Percentiles rank a stretch among this genome's conserved stretches.
Evolutionary conservation across 1,140 invertebrate genomes (phyloP).

Genomic region (Drosophila watanabei): DNA sequence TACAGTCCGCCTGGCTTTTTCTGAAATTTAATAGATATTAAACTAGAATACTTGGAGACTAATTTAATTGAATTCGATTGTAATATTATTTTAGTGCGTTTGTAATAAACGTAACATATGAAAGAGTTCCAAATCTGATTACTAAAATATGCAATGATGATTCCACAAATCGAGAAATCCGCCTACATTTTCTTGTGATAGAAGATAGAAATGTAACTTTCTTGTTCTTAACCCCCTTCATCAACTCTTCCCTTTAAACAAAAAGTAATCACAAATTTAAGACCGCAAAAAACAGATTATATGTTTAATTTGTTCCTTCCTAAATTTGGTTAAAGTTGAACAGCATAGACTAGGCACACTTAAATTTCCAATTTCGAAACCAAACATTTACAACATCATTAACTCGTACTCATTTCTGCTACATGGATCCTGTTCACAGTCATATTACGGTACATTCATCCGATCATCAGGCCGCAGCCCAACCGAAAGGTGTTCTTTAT

Average conservation of each 20-base stretch:
- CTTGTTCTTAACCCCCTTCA: too few relatives aligned
- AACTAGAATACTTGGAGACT: neutral
- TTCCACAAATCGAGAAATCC: too few relatives aligned
- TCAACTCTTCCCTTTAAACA: neutral
- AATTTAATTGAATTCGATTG: neutral
- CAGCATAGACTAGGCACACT: neutral
- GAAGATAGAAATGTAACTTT: too few relatives aligned
- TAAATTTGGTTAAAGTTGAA: constrained; percentile 4
- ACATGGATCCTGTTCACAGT: neutral
- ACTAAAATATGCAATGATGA: too few relatives aligned
- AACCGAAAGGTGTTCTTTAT: constrained; percentile 94
- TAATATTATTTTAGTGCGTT: neutral
- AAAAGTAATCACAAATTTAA: neutral
- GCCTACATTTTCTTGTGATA: too few relatives aligned
- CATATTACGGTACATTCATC: constrained; percentile 86
- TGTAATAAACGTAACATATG: too few relatives aligned
- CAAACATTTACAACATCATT: constrained; percentile 7
- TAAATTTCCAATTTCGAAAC: constrained; percentile 10
- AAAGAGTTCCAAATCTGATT: too few relatives aligned
- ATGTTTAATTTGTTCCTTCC: neutral
- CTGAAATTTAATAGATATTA: neutral
- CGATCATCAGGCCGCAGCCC: constrained; percentile 95
- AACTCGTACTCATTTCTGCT: neutral
- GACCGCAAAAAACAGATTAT: neutral
- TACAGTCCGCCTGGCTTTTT: neutral